Evolutionary conservation across 2,113 vertebrate genomes (phyloP).

Genomic region (Zosterops japonicus): DNA sequence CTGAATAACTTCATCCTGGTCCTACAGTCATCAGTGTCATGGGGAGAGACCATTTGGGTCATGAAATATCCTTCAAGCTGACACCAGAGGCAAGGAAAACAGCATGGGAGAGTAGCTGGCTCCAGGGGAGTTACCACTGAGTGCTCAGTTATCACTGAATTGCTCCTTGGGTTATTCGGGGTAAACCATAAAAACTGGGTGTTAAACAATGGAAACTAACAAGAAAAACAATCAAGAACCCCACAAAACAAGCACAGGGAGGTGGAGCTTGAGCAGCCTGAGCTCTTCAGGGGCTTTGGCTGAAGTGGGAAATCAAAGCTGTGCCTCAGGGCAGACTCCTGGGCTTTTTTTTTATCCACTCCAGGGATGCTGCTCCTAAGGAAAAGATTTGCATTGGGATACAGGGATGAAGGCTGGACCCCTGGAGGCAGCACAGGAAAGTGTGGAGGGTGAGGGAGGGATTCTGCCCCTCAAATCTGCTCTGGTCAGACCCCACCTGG

Average conservation of each 20-base stretch:
- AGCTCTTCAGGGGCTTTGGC: accelerated
- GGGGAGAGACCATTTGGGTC: constrained; percentile 19
- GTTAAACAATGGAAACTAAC: background rate
- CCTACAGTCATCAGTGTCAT: background rate
- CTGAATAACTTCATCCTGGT: constrained; percentile 35
- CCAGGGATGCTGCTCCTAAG: background rate
- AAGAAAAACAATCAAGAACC: background rate
- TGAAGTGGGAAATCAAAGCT: background rate
- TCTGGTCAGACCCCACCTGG: background rate
- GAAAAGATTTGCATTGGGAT: background rate
- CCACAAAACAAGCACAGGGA: background rate
- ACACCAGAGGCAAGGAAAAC: background rate
- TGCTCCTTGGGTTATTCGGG: background rate
- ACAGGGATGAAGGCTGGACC: background rate
- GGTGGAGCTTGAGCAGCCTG: background rate
- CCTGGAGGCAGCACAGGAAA: background rate
- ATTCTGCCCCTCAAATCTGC: background rate
- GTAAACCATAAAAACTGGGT: background rate
- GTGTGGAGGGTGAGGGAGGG: background rate
- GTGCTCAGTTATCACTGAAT: background rate
- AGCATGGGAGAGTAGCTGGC: background rate
- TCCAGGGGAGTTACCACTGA: background rate
- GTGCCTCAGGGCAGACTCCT: background rate
- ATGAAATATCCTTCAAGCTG: background rate
- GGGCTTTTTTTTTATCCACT: accelerated